Evolutionary conservation across 2,113 vertebrate genomes (phyloP).

Genomic region (Salminus brasiliensis): DNA sequence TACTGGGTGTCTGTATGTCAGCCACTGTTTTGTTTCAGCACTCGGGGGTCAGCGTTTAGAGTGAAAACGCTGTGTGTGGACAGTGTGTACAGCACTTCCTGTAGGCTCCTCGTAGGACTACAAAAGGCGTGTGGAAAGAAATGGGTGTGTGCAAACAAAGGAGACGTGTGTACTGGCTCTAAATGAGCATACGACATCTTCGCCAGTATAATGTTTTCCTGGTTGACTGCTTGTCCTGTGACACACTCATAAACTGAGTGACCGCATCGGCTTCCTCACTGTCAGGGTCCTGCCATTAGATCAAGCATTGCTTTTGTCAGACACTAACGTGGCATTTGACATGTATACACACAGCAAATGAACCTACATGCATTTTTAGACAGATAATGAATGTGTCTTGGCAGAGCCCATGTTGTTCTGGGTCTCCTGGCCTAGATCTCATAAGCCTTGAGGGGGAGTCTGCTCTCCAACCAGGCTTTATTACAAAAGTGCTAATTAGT

Average conservation of each 20-base stretch:
- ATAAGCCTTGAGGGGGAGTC: not conserved
- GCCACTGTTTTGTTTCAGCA: constrained; percentile 24
- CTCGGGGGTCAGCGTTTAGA: not conserved
- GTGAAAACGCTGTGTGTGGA: not conserved
- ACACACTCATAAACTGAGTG: not conserved
- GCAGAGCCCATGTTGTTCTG: not conserved
- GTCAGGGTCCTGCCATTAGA: not conserved
- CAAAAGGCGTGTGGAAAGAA: not conserved
- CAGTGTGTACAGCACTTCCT: not conserved
- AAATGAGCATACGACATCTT: not conserved
- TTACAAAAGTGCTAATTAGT: constrained; percentile 16
- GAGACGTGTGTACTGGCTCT: not conserved
- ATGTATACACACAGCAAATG: not conserved
- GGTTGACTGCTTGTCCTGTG: not conserved
- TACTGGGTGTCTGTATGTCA: constrained; percentile 26
- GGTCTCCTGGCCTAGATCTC: not conserved
- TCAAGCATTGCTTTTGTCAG: not conserved
- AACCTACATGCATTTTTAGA: not conserved
- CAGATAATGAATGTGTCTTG: not conserved
- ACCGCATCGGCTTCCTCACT: constrained; percentile 2
- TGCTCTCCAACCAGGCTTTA: not conserved
- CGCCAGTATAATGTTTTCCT: constrained; percentile 5
- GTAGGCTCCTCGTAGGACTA: not conserved
- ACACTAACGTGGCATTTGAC: not conserved
- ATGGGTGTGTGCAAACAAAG: not conserved